Evolutionary conservation across 2,888 invertebrate species (phyloP).

Genomic region (Phytoseiulus persimilis): DNA sequence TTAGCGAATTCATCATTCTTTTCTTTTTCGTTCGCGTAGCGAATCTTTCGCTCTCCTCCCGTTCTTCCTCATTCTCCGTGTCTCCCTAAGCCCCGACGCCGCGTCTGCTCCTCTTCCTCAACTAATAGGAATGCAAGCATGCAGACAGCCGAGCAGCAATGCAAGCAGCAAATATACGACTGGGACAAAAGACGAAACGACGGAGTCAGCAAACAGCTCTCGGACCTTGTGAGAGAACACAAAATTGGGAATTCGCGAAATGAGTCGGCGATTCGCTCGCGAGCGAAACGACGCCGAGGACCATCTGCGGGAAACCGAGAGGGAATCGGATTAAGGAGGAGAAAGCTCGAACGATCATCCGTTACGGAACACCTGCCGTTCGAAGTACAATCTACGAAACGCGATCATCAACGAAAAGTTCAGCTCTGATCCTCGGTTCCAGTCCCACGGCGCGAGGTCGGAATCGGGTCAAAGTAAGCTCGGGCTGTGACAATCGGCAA

Average conservation of each 20-base stretch:
- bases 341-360: no score
- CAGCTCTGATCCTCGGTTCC: neutral
- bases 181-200: neutral
- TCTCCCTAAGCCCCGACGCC: neutral
- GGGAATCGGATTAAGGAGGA: no score
- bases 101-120: neutral
- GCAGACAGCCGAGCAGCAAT: neutral
- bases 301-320: no score
- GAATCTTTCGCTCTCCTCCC: neutral
- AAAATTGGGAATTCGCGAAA: neutral
- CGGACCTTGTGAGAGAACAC: neutral
- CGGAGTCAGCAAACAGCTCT: neutral
- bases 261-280: no score
- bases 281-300: no score
- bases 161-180: neutral
- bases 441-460: neutral
- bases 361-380: no score
- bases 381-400: no score
- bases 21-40: neutral
- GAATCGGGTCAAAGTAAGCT: neutral
- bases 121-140: conserved; percentile 5
- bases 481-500: neutral
- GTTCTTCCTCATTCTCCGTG: neutral
- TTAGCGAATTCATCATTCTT: neutral
- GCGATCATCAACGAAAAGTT: no score